These are phyloP conservation scores for Dryobota labecula DNA, from an alignment of 2,888 invertebrate genomes.

Conservation along the genomic window DNA sequence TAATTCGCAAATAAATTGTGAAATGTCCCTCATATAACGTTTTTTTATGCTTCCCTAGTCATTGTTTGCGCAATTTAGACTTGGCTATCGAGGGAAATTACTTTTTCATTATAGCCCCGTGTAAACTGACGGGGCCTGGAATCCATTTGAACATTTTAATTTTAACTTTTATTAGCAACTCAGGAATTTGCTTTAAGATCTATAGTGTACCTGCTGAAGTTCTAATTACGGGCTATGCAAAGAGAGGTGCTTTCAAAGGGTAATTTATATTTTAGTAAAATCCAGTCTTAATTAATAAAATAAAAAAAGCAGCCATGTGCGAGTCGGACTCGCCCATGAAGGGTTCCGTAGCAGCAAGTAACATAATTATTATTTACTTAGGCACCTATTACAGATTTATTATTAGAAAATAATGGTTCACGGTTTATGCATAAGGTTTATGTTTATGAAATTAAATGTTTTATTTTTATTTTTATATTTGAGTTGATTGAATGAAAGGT, in stretches of 20 bases:
- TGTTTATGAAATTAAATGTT: too few species aligned
- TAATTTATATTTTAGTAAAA: neutral
- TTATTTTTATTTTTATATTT: too few species aligned
- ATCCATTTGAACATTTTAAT: conserved; percentile 61
- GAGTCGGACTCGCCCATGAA: too few species aligned
- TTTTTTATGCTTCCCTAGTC: conserved; percentile 42
- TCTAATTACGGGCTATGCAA: conserved; percentile 31
- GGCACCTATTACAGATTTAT: too few species aligned
- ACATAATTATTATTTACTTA: too few species aligned
- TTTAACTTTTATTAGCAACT: conserved; percentile 48
- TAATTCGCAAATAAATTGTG: conserved; percentile 45
- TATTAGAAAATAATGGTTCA: too few species aligned
- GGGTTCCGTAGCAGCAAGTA: too few species aligned
- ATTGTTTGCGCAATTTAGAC: conserved; percentile 54
- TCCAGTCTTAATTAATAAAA: accelerated
- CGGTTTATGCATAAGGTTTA: too few species aligned
- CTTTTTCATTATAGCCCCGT: conserved; percentile 59
- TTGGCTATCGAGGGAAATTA: conserved; percentile 65
- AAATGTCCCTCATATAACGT: conserved; percentile 29
- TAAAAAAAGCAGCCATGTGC: too few species aligned
- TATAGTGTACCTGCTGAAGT: conserved; percentile 22
- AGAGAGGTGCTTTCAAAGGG: conserved; percentile 4
- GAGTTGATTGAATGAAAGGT: too few species aligned
- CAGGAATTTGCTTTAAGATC: conserved; percentile 29
- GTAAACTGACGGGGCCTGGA: conserved; percentile 39